A percentile compares a stretch with the other conserved stretches of the same genome.
These are phyloP conservation scores for Drosophila virilis DNA, from an alignment of 1,140 invertebrate species.

Conservation along the genomic window DNA sequence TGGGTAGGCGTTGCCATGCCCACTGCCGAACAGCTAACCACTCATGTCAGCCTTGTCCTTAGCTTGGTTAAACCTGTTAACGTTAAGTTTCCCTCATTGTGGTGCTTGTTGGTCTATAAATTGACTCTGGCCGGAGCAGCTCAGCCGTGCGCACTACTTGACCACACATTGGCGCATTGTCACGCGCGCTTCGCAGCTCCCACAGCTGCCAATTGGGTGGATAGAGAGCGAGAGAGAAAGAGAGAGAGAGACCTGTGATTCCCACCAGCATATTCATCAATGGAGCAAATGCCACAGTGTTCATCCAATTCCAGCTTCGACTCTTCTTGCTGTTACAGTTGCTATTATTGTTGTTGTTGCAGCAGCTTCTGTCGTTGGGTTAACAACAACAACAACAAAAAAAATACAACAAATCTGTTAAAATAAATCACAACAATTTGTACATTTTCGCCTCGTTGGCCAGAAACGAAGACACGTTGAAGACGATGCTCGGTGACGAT, in stretches of 20 bases:
- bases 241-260: background rate
- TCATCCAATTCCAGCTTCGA: conserved; percentile 9
- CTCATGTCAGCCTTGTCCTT: conserved; percentile 70
- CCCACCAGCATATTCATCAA: conserved; percentile 77
- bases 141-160: conserved; percentile 77
- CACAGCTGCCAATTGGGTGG: too few relatives aligned
- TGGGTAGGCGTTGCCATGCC: background rate
- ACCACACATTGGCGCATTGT: conserved; percentile 80
- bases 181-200: conserved; percentile 53
- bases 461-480: conserved; percentile 11
- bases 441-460: conserved; percentile 79
- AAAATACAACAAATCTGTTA: conserved; percentile 65
- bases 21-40: conserved; percentile 22
- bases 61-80: conserved; percentile 80
- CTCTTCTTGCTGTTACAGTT: background rate
- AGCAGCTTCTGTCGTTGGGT: conserved; percentile 47
- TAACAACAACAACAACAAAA: conserved; percentile 46
- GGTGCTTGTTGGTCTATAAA: conserved; percentile 49
- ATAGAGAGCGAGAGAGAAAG: too few relatives aligned
- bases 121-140: conserved; percentile 52
- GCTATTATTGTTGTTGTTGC: background rate
- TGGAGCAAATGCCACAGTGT: conserved; percentile 59
- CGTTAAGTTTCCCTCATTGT: conserved; percentile 70
- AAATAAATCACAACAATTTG: conserved; percentile 82
- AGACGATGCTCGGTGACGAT: conserved; percentile 37